Percentiles rank a stretch among this genome's conserved stretches.
phyloP scores from a whole-genome alignment of 2,888 invertebrate genomes.

The Hypena proboscidalis region DNA sequence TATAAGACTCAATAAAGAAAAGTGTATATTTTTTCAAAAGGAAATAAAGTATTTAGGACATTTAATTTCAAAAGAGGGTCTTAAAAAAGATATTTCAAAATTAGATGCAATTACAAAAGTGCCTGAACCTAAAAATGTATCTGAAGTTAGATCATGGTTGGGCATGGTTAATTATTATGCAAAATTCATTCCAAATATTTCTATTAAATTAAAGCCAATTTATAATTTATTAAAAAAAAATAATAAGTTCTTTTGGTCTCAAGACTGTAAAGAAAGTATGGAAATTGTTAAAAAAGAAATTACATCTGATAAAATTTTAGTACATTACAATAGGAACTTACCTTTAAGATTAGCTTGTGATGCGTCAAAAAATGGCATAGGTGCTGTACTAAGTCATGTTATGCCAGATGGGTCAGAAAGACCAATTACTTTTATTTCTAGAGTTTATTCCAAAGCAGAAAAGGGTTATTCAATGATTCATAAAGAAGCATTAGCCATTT shows the following conservation, averaged over 20 bases:
- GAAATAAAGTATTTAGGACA: no score
- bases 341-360: slow-evolving; percentile 1
- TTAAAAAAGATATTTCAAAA: no score
- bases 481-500: slow-evolving; percentile 54
- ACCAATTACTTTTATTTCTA: not conserved
- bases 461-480: slow-evolving; percentile 4
- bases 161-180: no score
- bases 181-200: slow-evolving; percentile 9
- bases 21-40: no score
- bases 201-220: slow-evolving; percentile 6
- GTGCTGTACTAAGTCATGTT: not conserved
- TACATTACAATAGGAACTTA: not conserved
- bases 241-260: not conserved
- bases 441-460: not conserved
- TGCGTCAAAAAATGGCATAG: not conserved
- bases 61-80: no score
- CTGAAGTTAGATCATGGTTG: no score
- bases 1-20: no score
- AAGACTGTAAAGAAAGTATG: not conserved
- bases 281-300: not conserved
- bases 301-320: not conserved
- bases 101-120: no score
- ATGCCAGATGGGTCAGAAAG: not conserved
- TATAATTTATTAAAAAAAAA: not conserved
- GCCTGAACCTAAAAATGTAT: no score